phyloP scores from a whole-genome alignment of 2,888 invertebrate species.

The Siphonodentalium dalli region DNA sequence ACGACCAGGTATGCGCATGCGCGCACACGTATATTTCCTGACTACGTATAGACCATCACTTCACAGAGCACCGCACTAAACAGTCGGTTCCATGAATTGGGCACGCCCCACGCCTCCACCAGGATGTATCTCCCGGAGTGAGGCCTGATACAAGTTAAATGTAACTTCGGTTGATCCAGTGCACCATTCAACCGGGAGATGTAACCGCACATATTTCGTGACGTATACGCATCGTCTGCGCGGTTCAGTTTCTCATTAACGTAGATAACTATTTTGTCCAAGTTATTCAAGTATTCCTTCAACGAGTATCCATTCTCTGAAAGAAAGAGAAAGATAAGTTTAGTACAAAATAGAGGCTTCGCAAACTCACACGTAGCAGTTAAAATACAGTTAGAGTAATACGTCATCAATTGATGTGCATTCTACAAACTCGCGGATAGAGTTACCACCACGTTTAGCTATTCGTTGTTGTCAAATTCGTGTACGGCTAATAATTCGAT shows the following conservation, averaged over 20 bases:
- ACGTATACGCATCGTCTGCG: conserved; percentile 48
- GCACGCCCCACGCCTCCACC: conserved; percentile 67
- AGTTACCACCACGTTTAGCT: too few relatives aligned
- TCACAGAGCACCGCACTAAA: conserved; percentile 69
- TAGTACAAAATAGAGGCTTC: too few relatives aligned
- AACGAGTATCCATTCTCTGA: conserved; percentile 48
- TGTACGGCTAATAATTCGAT: too few relatives aligned
- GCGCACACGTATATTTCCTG: too few relatives aligned
- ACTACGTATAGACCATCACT: conserved; percentile 66
- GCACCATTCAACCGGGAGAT: conserved; percentile 67
- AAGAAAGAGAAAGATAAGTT: conserved; percentile 23
- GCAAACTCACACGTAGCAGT: too few relatives aligned
- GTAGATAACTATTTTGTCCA: conserved; percentile 68
- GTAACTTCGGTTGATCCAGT: conserved; percentile 66
- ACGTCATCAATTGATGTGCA: too few relatives aligned
- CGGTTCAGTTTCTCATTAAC: conserved; percentile 67
- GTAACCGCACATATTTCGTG: conserved; percentile 65
- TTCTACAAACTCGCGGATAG: too few relatives aligned
- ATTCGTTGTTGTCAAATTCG: too few relatives aligned
- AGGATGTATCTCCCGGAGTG: conserved; percentile 67
- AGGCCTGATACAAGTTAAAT: conserved; percentile 66
- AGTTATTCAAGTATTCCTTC: conserved; percentile 66
- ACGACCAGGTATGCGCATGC: too few relatives aligned
- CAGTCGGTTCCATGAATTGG: conserved; percentile 66
- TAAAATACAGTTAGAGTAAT: too few relatives aligned